A percentile compares a stretch with the other conserved stretches of the same genome.
phyloP scores from a whole-genome alignment of 2,888 invertebrate species.

The Endotricha flammealis region DNA sequence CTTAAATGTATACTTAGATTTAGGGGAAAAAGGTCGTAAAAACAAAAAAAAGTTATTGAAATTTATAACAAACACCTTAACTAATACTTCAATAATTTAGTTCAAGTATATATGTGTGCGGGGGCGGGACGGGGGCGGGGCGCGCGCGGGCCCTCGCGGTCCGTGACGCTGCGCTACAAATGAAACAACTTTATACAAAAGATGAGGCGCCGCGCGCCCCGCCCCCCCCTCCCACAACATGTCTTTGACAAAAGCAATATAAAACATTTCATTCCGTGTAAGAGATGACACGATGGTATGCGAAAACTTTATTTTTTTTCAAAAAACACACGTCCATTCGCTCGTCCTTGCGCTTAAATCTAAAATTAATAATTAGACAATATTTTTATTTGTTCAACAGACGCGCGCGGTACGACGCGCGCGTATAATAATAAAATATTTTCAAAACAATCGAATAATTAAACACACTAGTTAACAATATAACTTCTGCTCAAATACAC shows the following conservation, averaged over 20 bases:
- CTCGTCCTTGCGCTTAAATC: slow-evolving; percentile 75
- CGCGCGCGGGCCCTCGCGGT: slow-evolving; percentile 33
- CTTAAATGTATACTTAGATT: slow-evolving; percentile 75
- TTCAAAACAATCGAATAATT: slow-evolving; percentile 79
- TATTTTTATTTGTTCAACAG: slow-evolving; percentile 78
- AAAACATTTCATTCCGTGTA: slow-evolving; percentile 77
- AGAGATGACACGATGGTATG: slow-evolving; percentile 74
- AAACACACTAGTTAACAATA: slow-evolving; percentile 79
- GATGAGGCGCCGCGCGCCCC: slow-evolving; percentile 30
- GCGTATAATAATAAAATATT: slow-evolving; percentile 78
- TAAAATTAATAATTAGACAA: slow-evolving; percentile 79
- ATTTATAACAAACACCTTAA: slow-evolving; percentile 78
- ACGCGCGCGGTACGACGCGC: slow-evolving; percentile 70
- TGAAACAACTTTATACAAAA: slow-evolving; percentile 66
- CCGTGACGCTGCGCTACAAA: slow-evolving; percentile 42
- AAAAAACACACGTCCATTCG: slow-evolving; percentile 76
- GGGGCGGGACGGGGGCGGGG: slow-evolving; percentile 35
- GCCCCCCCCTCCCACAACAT: slow-evolving; percentile 39
- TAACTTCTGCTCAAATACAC: slow-evolving; percentile 63
- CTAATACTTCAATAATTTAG: slow-evolving; percentile 75
- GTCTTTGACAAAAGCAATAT: slow-evolving; percentile 71
- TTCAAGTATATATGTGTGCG: slow-evolving; percentile 51
- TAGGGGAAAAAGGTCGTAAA: slow-evolving; percentile 75
- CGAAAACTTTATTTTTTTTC: slow-evolving; percentile 63
- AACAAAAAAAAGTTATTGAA: slow-evolving; percentile 76